Percentiles rank a stretch among this genome's conserved stretches.
Evolutionary conservation across 2,888 invertebrate species (phyloP).

Genomic region (Lasioglossum oenotherae): DNA sequence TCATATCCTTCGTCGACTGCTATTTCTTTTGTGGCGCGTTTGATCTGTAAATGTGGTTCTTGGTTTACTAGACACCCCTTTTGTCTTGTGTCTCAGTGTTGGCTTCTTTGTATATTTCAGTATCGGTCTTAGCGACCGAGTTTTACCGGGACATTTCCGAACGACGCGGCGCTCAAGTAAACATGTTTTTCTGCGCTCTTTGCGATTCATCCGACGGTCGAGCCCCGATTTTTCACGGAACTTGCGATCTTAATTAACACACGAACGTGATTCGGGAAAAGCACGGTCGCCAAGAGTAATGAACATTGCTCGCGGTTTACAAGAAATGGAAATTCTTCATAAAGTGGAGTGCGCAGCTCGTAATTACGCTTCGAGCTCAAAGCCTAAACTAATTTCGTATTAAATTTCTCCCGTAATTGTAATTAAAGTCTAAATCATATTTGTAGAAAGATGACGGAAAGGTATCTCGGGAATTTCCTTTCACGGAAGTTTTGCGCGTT

Average conservation of each 20-base stretch:
- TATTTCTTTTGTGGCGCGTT: background rate
- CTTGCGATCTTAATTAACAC: constrained; percentile 9
- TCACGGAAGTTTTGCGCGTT: background rate
- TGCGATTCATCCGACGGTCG: background rate
- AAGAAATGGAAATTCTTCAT: constrained; percentile 37
- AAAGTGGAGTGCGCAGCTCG: constrained; percentile 18
- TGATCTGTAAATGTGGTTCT: background rate
- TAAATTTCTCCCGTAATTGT: constrained; percentile 22
- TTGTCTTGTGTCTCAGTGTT: background rate
- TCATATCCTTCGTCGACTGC: background rate
- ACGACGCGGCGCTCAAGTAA: background rate
- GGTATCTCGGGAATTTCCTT: constrained; percentile 8
- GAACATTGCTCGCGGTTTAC: constrained; percentile 10
- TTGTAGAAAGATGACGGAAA: background rate
- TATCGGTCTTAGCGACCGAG: background rate
- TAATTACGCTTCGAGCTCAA: constrained; percentile 31
- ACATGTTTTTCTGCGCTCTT: background rate
- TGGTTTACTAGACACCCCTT: background rate
- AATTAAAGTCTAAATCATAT: constrained; percentile 17
- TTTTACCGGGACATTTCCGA: background rate
- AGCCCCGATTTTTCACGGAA: background rate
- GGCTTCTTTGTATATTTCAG: background rate
- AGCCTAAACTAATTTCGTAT: constrained; percentile 32
- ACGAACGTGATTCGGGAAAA: background rate
- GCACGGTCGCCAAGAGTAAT: background rate